Base-by-base conservation (phyloP, 2,797 vertebrate genomes). In the Streptopelia turtur region DNA sequence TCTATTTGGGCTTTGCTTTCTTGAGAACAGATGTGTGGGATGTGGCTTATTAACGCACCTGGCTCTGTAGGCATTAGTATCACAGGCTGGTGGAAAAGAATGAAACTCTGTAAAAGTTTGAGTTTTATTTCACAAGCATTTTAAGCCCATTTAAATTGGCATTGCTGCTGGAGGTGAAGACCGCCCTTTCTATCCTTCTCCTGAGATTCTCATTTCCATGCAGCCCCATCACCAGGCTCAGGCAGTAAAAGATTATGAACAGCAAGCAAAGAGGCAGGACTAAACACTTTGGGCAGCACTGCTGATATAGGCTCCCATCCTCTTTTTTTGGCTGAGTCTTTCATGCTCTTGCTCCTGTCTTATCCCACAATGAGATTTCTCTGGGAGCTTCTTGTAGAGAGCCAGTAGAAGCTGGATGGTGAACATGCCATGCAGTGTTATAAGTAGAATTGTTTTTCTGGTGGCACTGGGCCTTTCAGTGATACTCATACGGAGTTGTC, bases 51-150 rank as follows among this genome's bases (percentile, higher is more conserved):
- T 78, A 89, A 61, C 9, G 9, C n/a, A 31, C 4, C 50, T 88
- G 55, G 35, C n/a, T 93, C 93, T 87, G 43, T 47, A 89, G 79
- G n/a, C 76, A 52, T 89, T 66, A 56, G 14, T 59, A 69, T 84
- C 60, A 78, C 35, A 80, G 53, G 53, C 63, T 86, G 59, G 28
- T 92, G 81, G 57, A 75, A 90, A 90, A 75, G 85, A 89, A 70
- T 57, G 39, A 81, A 95, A 91, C 71, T 74, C 65, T 1, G 0
- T 35, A 33, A 14, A 13, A 79, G 14, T 59, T 57, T 27, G n/a
- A 87, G 24, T 87, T 72, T 65, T 33, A 55, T 52, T 59, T 81
- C 16, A 28, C 15, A 39, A 61, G 27, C 7, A 12, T n/a, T 83
- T 82, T 45, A 85, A 74, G 31, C 20, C 47, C 22, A 10, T 69